Evolutionary conservation across 2,113 vertebrate species (phyloP).

Genomic region (Psettodes erumei): DNA sequence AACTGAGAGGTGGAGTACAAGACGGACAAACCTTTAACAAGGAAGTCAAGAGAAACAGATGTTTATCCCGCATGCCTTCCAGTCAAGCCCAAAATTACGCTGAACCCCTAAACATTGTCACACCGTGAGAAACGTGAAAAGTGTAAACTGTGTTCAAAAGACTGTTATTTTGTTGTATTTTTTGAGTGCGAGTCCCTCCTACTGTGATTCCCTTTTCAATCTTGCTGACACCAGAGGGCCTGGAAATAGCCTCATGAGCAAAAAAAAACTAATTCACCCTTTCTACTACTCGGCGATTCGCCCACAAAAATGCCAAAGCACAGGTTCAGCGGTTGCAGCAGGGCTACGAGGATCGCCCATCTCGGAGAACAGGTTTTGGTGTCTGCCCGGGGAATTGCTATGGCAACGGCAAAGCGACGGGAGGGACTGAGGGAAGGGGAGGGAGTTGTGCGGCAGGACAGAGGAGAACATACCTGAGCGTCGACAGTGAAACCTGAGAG

Average conservation of each 20-base stretch:
- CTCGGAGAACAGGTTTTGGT: constrained; percentile 44
- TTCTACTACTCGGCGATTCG: background rate
- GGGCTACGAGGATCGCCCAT: background rate
- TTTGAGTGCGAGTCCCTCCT: no score
- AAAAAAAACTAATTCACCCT: background rate
- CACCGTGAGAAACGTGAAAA: background rate
- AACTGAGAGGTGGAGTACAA: background rate
- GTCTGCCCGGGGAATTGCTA: constrained; percentile 4
- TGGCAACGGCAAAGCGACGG: constrained; percentile 24
- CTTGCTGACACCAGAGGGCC: no score
- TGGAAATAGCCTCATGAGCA: constrained; percentile 8
- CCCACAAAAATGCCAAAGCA: background rate
- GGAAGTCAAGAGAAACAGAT: background rate
- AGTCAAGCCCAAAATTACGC: background rate
- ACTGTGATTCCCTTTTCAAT: no score
- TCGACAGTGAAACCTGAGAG: constrained; percentile 64
- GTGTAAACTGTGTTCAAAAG: no score
- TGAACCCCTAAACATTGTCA: no score
- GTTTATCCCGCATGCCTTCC: background rate
- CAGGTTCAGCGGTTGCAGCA: background rate
- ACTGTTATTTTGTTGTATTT: no score
- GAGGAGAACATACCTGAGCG: constrained; percentile 40
- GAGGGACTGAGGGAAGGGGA: background rate
- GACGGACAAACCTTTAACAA: background rate
- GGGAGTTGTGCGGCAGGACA: background rate